These are phyloP conservation scores for Aethina tumida DNA, from an alignment of 1,140 invertebrate species.

Conservation along the genomic window DNA sequence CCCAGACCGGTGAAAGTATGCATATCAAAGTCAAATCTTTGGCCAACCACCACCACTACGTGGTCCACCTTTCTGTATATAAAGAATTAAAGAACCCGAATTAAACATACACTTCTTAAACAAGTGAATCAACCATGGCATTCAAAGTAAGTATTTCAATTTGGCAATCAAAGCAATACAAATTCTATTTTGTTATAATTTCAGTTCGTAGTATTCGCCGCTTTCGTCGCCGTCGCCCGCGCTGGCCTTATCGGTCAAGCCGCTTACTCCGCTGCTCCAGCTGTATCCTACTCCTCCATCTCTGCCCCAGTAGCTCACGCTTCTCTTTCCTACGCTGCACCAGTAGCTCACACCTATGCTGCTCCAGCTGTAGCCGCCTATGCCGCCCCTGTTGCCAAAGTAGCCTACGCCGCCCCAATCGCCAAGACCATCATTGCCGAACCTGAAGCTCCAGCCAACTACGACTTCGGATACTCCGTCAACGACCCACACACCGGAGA, in stretches of 20 bases:
- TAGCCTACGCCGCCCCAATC: slow-evolving; percentile 33
- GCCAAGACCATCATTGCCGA: slow-evolving; percentile 25
- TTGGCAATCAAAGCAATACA: no score
- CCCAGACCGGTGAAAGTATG: no score
- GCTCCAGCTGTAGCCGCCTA: slow-evolving; percentile 5
- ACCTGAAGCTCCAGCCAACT: slow-evolving; percentile 15
- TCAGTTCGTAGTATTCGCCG: slow-evolving; percentile 28
- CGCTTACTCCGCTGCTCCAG: slow-evolving; percentile 12
- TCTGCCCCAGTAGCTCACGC: slow-evolving; percentile 27
- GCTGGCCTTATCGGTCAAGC: slow-evolving; percentile 25
- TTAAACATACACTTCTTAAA: no score
- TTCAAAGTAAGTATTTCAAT: no score
- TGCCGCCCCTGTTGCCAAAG: slow-evolving; percentile 15
- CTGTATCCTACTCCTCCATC: slow-evolving; percentile 4
- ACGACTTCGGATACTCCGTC: slow-evolving; percentile 15
- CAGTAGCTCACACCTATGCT: slow-evolving; percentile 10
- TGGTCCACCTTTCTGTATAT: no score
- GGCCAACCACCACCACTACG: no score
- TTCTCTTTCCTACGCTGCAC: slow-evolving; percentile 22
- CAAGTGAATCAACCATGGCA: no score
- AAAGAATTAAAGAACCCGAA: no score
- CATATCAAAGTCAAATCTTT: no score
- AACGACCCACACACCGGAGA: slow-evolving; percentile 40
- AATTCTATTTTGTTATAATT: no score
- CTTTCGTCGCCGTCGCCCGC: slow-evolving; percentile 25